Conservation (phyloP, 2,797 vertebrate genomes). For the Australoheros facetus region DNA sequence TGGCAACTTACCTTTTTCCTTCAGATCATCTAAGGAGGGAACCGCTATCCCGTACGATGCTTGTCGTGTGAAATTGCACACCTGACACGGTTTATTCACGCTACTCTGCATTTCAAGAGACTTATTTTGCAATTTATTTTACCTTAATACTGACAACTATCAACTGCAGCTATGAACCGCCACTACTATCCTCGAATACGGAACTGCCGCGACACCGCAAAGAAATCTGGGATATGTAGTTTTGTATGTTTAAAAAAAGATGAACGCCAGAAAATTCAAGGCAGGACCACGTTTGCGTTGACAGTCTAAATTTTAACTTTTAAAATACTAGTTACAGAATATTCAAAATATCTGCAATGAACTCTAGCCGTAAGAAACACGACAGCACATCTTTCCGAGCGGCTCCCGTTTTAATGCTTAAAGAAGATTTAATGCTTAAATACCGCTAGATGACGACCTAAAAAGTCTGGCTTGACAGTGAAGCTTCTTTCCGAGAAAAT, state of each 20-base stretch:
- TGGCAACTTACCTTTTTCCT: slow-evolving; percentile 74
- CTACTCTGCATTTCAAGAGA: not conserved
- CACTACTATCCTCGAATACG: slow-evolving; percentile 21
- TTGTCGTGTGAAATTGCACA: slow-evolving; percentile 77
- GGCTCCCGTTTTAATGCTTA: not conserved
- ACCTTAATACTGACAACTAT: not conserved
- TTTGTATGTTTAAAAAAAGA: not conserved
- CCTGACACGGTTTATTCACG: slow-evolving; percentile 78
- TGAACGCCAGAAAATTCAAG: not conserved
- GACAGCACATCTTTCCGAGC: not conserved
- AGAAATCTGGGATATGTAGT: slow-evolving; percentile 52
- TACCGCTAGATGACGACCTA: not conserved
- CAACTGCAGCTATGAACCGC: not conserved
- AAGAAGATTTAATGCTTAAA: not conserved
- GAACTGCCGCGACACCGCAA: slow-evolving; percentile 29
- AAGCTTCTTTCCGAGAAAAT: too few species aligned
- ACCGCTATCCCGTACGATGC: slow-evolving; percentile 74
- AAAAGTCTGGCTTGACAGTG: not conserved
- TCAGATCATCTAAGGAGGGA: slow-evolving; percentile 74
- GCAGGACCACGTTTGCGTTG: not conserved
- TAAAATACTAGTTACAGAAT: not conserved
- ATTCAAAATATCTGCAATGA: rapidly evolving
- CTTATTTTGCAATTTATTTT: rapidly evolving
- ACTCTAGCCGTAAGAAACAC: not conserved
- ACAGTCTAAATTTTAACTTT: not conserved